phyloP scores from a whole-genome alignment of 2,888 invertebrate species.

The Odontomyia ornata region DNA sequence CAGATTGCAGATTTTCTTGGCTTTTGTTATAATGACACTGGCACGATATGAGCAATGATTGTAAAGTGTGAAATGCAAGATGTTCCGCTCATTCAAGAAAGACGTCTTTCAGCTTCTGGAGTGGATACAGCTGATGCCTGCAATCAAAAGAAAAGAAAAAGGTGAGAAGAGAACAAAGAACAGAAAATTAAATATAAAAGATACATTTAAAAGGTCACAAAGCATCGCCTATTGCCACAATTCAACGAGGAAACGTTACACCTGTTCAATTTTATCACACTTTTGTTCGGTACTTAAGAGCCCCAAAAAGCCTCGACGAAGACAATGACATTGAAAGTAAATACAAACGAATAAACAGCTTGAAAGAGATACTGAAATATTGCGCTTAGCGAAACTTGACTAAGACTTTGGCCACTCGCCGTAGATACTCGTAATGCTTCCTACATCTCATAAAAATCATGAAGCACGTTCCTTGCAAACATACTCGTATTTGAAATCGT shows the following conservation, averaged over 20 bases:
- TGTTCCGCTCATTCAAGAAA: neutral
- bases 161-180: neutral
- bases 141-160: neutral
- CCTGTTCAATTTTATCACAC: neutral
- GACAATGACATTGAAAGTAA: conserved; percentile 25
- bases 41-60: neutral
- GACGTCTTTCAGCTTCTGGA: neutral
- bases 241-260: neutral
- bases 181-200: neutral
- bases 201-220: neutral
- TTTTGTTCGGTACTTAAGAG: neutral
- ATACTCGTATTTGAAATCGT: neutral
- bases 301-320: neutral
- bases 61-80: neutral
- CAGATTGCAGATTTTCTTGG: conserved; percentile 4
- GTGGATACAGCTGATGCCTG: neutral
- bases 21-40: conserved; percentile 4
- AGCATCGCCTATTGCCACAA: neutral
- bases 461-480: neutral
- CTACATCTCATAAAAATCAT: neutral
- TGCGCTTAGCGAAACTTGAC: neutral
- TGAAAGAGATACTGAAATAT: neutral
- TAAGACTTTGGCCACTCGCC: neutral
- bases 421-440: neutral
- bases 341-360: neutral